Base-by-base conservation (phyloP, 2,113 vertebrate genomes). In the Rallus limicola region DNA sequence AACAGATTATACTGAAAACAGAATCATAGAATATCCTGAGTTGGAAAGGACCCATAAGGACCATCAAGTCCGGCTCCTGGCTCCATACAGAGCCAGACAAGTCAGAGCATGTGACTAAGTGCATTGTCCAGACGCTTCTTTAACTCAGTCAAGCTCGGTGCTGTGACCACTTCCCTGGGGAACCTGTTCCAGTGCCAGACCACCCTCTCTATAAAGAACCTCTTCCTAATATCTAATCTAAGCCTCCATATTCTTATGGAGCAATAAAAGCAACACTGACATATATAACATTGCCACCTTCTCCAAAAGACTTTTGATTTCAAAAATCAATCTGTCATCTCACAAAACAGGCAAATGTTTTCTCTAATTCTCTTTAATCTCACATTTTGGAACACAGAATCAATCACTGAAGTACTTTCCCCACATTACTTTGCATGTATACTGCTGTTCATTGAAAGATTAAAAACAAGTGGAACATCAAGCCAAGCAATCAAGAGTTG, bases 401-500 rank as follows among this genome's bases (percentile, higher is more conserved):
- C 86, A 83, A 79, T 70, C 70, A 90, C 55, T 72, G n/a, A 88
- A 88, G 79, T 78, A 46, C 52, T 92, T 90, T 90, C 48, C 46
- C 21, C 31, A 52, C 53, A 68, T 60, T 94, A 86, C 19, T 90
- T 90, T 88, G 42, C 88, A 77, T 71, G 19, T 77, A 88, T 78
- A 90, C 34, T 86, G 88, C n/a, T 90, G 79, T 70, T 93, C 79
- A 94, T 36, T 56, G 59, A 94, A 68, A 88, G 64, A 94, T 74
- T 70, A 86, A 92, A 86, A 60, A 84, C 64, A 88, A 96, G 77
- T 53, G 63, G 71, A 95, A 64, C 34, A 93, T 92, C 88, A 96
- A 92, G 90, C 76, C 1, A 4, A 88, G 88, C 74, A 95, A 96
- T 96, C 93, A 96, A 90, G 95, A 36, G 46, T 42, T 86, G 82